Evolutionary conservation across 2,113 vertebrate species (phyloP).

Genomic region (Actinemys pallida): DNA sequence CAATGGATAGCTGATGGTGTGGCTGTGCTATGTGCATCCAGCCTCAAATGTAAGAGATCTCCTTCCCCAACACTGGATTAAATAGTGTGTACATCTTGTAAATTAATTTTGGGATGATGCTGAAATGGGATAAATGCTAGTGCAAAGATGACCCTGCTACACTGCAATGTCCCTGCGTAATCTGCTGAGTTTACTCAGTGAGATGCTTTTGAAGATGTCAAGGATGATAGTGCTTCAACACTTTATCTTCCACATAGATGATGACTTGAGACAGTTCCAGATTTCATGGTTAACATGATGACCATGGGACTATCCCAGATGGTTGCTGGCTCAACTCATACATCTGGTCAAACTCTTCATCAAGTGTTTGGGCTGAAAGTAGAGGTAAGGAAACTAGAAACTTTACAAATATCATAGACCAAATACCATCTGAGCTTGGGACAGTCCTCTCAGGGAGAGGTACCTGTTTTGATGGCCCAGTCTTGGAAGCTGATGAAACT

Average conservation of each 20-base stretch:
- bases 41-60: neutral
- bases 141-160: neutral
- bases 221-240: neutral
- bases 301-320: neutral
- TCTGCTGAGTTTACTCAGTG: neutral
- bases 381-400: neutral
- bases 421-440: neutral
- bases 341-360: no score
- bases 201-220: neutral
- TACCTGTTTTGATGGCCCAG: neutral
- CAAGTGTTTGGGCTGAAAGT: neutral
- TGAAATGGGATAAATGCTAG: neutral
- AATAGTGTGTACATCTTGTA: neutral
- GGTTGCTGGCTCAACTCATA: neutral
- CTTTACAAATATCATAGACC: neutral
- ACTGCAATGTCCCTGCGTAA: neutral
- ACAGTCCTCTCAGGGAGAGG: neutral
- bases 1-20: rapidly evolving
- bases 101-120: neutral
- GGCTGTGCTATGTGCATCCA: neutral
- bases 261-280: neutral
- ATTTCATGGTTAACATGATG: neutral
- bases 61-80: neutral
- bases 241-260: neutral
- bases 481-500: neutral